Evolutionary conservation across 2,888 invertebrate genomes (phyloP), one percentile per base, ranked within the genome.

Genomic region (Nudaria mundana): DNA sequence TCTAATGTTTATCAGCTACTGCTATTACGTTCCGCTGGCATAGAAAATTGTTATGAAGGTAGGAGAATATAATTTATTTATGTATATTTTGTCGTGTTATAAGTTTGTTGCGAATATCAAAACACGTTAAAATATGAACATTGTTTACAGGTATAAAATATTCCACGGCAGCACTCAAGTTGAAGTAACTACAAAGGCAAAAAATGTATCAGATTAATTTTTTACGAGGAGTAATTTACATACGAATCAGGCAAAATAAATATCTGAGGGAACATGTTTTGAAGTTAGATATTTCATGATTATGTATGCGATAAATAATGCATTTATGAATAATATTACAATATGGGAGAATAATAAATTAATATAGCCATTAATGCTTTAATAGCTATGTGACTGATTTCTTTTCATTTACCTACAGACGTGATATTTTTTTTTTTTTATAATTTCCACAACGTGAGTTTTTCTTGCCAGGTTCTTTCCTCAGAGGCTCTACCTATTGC

Each of bases 1-100:
- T 51, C 30, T 53, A 55, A 59, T 57, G 55, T 55, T 28, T 41
- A 56, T 51, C 48, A 44, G 51, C 51, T 60, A 52, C 47, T 52
- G 41, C 48, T 33, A 38, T 52, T 50, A 37, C 44, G 42, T 30
- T 30, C 28, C 40, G 14, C 32, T 5, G 26, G 32, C 26, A 48
- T 30, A 30, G 50, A 39, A 56, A 40, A 49, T 51, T 52, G 38
- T 37, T 44, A 55, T 44, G 37, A 30, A 36, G 37, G 31, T 31
- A 44, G 18, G 37, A 31, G 45, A 38, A 48, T 50, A 46, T n/a
- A n/a, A n/a, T n/a, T 44, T 44, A 48, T 43, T 49, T 55, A 56
- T 48, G 14, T 52, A 48, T 47, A 49, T 52, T 45, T 23, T 6
- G 4, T n/a, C 20, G 8, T 8, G 20, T n/a, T 7, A n/a, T n/a